These are phyloP conservation scores for Tipula helvola DNA, from an alignment of 2,888 invertebrate species.

Conservation along the genomic window DNA sequence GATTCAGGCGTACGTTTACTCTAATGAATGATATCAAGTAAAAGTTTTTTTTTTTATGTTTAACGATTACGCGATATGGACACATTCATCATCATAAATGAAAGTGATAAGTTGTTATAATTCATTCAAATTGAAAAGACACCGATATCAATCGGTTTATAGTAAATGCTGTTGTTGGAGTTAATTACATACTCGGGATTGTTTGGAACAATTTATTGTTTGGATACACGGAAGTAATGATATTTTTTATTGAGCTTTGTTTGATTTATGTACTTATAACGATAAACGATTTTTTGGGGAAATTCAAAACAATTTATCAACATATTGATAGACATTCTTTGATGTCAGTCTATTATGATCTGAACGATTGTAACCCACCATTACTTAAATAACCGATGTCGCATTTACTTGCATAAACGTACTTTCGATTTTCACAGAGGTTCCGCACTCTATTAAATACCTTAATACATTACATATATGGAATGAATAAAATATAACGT, in stretches of 20 bases:
- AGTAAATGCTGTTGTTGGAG: background rate
- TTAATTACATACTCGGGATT: background rate
- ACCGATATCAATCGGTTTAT: background rate
- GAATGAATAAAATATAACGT: too few species aligned
- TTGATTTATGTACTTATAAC: background rate
- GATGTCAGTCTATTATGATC: too few species aligned
- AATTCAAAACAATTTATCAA: too few species aligned
- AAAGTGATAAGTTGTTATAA: background rate
- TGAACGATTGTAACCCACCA: too few species aligned
- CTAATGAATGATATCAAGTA: background rate
- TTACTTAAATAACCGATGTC: too few species aligned
- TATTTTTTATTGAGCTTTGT: background rate
- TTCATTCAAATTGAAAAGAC: background rate
- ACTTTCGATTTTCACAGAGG: too few species aligned
- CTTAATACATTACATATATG: too few species aligned
- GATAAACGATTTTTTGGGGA: too few species aligned
- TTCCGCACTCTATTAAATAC: too few species aligned
- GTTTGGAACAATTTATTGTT: background rate
- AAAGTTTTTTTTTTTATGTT: background rate
- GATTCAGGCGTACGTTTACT: background rate
- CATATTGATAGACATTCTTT: too few species aligned
- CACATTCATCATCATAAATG: background rate
- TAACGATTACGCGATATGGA: background rate
- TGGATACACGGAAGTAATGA: background rate
- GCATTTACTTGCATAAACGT: too few species aligned